Evolutionary conservation across 2,113 vertebrate genomes (phyloP).

Genomic region (Chloropsis cyanopogon): DNA sequence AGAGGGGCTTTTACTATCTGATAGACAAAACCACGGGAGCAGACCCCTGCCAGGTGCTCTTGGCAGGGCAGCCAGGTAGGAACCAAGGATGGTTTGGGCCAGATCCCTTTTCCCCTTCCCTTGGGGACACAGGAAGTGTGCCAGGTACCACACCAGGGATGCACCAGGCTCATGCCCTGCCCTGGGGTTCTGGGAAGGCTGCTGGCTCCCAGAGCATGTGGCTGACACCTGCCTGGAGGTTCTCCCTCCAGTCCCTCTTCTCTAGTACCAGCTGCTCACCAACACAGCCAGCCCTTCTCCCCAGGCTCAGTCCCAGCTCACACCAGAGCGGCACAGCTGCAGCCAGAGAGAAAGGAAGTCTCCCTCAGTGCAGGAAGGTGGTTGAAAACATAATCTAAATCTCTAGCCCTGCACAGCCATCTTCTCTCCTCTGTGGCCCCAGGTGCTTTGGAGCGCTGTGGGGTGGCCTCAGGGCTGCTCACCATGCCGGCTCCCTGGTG

Average conservation of each 20-base stretch:
- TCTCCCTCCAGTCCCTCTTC: neutral
- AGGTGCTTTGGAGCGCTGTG: rapidly evolving
- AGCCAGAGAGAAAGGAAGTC: neutral
- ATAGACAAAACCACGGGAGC: neutral
- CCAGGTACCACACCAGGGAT: neutral
- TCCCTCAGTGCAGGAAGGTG: neutral
- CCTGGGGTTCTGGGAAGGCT: neutral
- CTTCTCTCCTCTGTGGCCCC: neutral
- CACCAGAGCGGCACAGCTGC: neutral
- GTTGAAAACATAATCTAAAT: neutral
- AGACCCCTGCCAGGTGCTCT: neutral
- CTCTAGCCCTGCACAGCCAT: neutral
- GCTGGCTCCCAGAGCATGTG: neutral
- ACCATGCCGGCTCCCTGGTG: rapidly evolving
- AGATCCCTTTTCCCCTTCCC: neutral
- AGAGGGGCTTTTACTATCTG: neutral
- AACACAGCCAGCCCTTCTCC: neutral
- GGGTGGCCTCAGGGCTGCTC: rapidly evolving
- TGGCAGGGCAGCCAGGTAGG: neutral
- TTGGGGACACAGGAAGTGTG: rapidly evolving
- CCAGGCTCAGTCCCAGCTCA: neutral
- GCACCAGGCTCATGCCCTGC: neutral
- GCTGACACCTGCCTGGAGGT: neutral
- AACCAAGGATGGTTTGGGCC: neutral
- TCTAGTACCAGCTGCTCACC: neutral